A percentile compares a stretch with the other conserved stretches of the same genome.
Evolutionary conservation across 1,140 invertebrate genomes (phyloP).

Genomic region (Ooceraea biroi): DNA sequence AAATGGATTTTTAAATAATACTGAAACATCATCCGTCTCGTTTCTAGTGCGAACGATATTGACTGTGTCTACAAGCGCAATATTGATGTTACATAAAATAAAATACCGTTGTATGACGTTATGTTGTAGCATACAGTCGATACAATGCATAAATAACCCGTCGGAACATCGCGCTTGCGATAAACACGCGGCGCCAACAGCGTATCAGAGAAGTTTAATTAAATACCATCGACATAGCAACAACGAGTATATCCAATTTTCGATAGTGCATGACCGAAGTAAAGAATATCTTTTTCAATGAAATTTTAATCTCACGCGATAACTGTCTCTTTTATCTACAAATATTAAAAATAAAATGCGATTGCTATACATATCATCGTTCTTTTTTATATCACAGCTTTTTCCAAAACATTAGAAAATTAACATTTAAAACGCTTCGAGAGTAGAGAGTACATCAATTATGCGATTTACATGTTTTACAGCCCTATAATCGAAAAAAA

Average conservation of each 20-base stretch:
- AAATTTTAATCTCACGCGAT: neutral
- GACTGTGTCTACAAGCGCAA: constrained; percentile 47
- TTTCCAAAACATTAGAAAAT: constrained; percentile 15
- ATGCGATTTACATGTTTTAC: constrained; percentile 7
- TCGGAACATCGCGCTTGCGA: constrained; percentile 10
- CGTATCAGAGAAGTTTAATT: constrained; percentile 51
- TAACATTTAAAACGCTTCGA: constrained; percentile 12
- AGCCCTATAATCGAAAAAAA: neutral
- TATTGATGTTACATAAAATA: constrained; percentile 60
- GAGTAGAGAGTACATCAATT: neutral
- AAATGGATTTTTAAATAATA: constrained; percentile 54
- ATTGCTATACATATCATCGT: neutral
- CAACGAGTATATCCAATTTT: neutral
- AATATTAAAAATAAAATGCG: neutral
- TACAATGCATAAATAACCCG: constrained; percentile 42
- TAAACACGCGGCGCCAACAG: constrained; percentile 27
- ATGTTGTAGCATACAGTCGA: constrained; percentile 18
- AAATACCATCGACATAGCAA: constrained; percentile 32
- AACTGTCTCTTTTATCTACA: neutral
- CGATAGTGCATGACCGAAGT: neutral
- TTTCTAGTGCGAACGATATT: constrained; percentile 53
- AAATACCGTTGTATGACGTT: constrained; percentile 52
- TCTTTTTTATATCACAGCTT: neutral
- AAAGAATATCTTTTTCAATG: neutral
- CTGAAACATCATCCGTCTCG: constrained; percentile 45